These are phyloP conservation scores for Arizona elegans DNA, from an alignment of 2,113 vertebrate species.

Conservation along the genomic window DNA sequence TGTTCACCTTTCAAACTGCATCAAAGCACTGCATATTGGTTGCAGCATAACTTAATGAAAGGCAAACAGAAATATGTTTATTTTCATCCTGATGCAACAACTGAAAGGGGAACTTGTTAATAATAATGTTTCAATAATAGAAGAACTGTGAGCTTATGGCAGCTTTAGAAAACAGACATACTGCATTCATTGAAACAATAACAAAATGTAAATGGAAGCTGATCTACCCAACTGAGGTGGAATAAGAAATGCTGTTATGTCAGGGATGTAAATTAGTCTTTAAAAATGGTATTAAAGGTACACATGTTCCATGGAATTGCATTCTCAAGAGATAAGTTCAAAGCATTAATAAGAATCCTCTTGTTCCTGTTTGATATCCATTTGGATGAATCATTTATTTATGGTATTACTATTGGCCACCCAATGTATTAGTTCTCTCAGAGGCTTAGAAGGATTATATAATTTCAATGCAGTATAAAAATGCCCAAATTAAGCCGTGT, in stretches of 20 bases:
- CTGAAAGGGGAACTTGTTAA: conserved; percentile 55
- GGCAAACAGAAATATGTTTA: conserved; percentile 63
- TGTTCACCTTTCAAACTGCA: conserved; percentile 74
- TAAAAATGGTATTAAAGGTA: background rate
- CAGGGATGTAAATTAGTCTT: background rate
- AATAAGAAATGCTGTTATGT: background rate
- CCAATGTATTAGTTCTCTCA: background rate
- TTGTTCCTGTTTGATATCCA: background rate
- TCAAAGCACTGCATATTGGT: conserved; percentile 53
- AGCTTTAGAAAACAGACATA: conserved; percentile 29
- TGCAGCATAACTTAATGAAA: conserved; percentile 65
- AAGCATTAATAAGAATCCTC: rapidly evolving
- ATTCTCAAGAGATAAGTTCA: background rate
- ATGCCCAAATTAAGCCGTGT: background rate
- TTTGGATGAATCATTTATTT: background rate
- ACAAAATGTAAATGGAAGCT: background rate
- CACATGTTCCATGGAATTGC: background rate
- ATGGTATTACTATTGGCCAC: background rate
- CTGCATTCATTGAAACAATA: conserved; percentile 22
- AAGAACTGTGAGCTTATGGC: conserved; percentile 29
- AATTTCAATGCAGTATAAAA: background rate
- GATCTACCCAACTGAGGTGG: background rate
- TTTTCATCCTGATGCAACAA: conserved; percentile 52
- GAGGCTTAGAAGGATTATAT: background rate
- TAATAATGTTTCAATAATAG: conserved; percentile 54